Conservation (phyloP, 2,797 vertebrate species). For the Mareca strepera region DNA sequence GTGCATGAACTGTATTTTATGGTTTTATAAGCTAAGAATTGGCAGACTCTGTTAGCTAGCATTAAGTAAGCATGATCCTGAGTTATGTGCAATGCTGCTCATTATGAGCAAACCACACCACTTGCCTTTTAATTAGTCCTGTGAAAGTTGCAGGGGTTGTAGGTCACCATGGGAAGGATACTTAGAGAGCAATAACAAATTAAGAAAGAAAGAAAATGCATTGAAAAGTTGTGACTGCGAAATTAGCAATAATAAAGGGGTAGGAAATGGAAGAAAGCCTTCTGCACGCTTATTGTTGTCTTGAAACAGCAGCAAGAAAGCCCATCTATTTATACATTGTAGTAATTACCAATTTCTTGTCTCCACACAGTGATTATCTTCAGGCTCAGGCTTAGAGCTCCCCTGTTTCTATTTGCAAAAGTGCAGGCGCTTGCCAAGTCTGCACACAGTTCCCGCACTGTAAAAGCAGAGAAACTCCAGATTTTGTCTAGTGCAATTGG, state of each 20-base stretch:
- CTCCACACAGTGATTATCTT: not conserved
- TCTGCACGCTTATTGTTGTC: not conserved
- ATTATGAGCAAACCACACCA: not conserved
- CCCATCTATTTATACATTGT: not conserved
- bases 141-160: not conserved
- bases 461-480: not conserved
- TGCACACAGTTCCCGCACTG: not conserved
- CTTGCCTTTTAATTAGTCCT: not conserved
- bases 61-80: not conserved
- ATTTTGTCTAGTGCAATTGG: not conserved
- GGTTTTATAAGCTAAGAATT: not conserved
- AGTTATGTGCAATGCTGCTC: not conserved
- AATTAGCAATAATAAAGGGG: not conserved
- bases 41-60: not conserved
- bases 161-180: not conserved
- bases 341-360: constrained; percentile 10
- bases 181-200: not conserved
- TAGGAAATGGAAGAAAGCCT: not conserved
- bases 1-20: not conserved
- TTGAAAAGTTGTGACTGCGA: not conserved
- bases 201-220: not conserved
- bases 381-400: not conserved
- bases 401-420: not conserved
- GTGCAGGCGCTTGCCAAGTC: not conserved
- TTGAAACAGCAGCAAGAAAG: not conserved